Conservation (phyloP, 2,888 invertebrate species). For the Kuschelorhynchus macadamiae region DNA sequence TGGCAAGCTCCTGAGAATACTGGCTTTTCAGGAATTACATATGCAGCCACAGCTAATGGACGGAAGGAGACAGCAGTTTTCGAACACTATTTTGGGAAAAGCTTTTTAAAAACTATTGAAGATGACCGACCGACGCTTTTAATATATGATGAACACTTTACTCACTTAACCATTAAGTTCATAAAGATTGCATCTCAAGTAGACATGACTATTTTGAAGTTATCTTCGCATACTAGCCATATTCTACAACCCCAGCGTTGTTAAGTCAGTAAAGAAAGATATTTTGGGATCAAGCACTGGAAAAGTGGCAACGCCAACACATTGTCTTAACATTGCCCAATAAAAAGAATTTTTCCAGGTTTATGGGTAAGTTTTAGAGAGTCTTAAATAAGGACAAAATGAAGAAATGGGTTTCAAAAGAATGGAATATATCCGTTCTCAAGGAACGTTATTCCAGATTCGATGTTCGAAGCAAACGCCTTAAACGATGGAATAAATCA, state of each 20-base stretch:
- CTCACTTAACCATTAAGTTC: constrained; percentile 21
- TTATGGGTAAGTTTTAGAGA: too few species aligned
- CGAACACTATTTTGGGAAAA: constrained; percentile 56
- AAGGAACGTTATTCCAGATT: too few species aligned
- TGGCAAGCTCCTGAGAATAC: constrained; percentile 57
- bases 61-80: constrained; percentile 59
- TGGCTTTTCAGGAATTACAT: constrained; percentile 55
- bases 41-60: constrained; percentile 60
- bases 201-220: constrained; percentile 35
- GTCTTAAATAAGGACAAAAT: too few species aligned
- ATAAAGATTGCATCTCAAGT: constrained; percentile 20
- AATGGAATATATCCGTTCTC: too few species aligned
- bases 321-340: too few species aligned
- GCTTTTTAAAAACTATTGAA: constrained; percentile 36
- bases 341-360: too few species aligned
- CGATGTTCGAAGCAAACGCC: too few species aligned
- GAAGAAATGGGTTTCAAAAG: too few species aligned
- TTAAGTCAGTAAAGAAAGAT: too few species aligned
- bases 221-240: constrained; percentile 55
- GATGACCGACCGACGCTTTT: constrained; percentile 49
- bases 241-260: constrained; percentile 55
- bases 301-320: too few species aligned
- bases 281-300: too few species aligned
- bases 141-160: constrained; percentile 38
- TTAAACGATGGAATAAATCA: too few species aligned